Percentiles rank a stretch among this genome's conserved stretches.
Evolutionary conservation across 2,888 invertebrate species (phyloP).

Genomic region (Julus scanicus): DNA sequence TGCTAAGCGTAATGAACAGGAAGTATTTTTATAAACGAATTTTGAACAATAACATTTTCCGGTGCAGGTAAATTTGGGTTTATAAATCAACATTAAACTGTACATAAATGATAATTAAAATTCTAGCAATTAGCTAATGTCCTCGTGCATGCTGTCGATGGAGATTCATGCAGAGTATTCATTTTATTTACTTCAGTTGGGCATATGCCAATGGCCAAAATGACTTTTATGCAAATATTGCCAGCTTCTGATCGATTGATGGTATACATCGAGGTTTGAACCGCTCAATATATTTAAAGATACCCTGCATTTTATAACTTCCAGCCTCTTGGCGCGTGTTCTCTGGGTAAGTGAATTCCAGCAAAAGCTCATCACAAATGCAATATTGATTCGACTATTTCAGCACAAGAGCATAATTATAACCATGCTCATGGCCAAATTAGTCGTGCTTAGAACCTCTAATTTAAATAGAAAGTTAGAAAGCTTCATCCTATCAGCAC

Average conservation of each 20-base stretch:
- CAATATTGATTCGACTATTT: constrained; percentile 22
- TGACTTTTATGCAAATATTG: constrained; percentile 9
- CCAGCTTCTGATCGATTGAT: neutral
- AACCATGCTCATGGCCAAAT: neutral
- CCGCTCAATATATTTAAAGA: neutral
- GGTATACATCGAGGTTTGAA: neutral
- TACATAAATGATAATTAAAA: neutral
- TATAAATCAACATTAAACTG: neutral
- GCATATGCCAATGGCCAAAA: neutral
- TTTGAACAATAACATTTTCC: neutral
- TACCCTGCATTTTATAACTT: neutral
- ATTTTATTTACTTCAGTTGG: neutral
- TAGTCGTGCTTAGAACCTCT: neutral
- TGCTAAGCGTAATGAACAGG: no score
- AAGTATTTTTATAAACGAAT: no score
- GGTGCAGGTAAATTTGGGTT: neutral
- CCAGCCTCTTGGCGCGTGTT: neutral
- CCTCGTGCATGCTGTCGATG: neutral
- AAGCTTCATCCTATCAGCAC: neutral
- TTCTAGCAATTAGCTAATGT: neutral
- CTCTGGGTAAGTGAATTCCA: neutral
- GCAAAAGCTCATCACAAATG: neutral
- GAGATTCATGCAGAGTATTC: neutral
- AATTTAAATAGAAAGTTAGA: neutral
- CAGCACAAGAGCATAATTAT: neutral